Conservation (phyloP, 2,888 invertebrate species). For the Pyrrhosoma nymphula region DNA sequence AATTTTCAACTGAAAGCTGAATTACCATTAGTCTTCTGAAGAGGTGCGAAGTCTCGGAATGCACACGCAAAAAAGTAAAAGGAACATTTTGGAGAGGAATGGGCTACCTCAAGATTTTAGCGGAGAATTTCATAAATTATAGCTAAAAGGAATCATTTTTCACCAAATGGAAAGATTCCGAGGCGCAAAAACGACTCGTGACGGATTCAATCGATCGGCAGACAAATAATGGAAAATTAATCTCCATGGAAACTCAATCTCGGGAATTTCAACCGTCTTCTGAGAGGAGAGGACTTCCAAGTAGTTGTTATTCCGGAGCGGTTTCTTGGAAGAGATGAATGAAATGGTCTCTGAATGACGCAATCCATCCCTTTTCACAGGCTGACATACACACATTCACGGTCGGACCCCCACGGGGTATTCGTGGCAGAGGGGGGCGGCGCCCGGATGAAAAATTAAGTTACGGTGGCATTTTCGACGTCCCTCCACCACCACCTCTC, state of each 20-base stretch:
- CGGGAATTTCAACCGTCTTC: background rate
- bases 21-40: no score
- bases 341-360: background rate
- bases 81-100: no score
- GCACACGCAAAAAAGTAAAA: no score
- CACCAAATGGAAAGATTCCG: no score
- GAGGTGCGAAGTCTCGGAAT: no score
- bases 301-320: background rate
- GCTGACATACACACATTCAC: background rate
- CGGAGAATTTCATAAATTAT: no score
- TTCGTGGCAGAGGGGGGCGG: background rate
- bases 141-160: no score
- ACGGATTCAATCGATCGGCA: no score
- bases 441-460: slow-evolving; percentile 1
- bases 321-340: background rate
- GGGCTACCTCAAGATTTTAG: no score
- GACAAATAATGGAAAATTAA: no score
- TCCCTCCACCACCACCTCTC: background rate
- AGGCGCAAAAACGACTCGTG: no score
- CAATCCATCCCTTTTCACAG: background rate
- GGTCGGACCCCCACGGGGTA: background rate
- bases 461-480: background rate
- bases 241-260: background rate
- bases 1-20: no score
- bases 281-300: background rate